Conservation (phyloP, 2,888 invertebrate species). For the Hirtodrosophila trivittata region DNA sequence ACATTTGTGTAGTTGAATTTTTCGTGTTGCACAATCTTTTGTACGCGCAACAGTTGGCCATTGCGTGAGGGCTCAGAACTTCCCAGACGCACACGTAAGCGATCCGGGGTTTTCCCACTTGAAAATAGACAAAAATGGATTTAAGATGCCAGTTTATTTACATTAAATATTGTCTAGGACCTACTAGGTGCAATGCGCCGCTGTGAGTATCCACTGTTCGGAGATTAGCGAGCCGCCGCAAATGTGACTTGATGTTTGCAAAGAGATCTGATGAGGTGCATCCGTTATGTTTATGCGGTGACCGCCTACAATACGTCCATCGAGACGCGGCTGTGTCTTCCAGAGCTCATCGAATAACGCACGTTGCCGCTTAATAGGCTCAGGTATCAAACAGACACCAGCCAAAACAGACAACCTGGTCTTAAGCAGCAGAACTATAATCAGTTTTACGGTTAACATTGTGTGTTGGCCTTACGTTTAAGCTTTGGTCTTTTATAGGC, state of each 20-base stretch:
- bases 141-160: not conserved
- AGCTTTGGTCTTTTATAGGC: constrained; percentile 61
- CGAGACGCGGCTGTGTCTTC: constrained; percentile 75
- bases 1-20: constrained; percentile 85
- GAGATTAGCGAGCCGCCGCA: constrained; percentile 83
- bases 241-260: constrained; percentile 81
- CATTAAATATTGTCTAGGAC: constrained; percentile 19
- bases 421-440: constrained; percentile 44
- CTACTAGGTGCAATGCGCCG: constrained; percentile 83
- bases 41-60: constrained; percentile 85
- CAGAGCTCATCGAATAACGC: constrained; percentile 33
- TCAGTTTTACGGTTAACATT: constrained; percentile 48
- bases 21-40: constrained; percentile 85
- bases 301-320: constrained; percentile 83
- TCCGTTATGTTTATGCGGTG: constrained; percentile 82
- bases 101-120: constrained; percentile 73
- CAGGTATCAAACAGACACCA: constrained; percentile 73
- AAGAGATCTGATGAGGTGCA: constrained; percentile 82
- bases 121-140: not conserved
- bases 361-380: constrained; percentile 58
- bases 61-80: constrained; percentile 84
- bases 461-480: not conserved
- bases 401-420: constrained; percentile 39
- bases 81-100: constrained; percentile 85
- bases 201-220: constrained; percentile 82